Evolutionary conservation across 2,797 vertebrate species (phyloP), one percentile per base, ranked within the genome.

Genomic region (Diceros bicornis): DNA sequence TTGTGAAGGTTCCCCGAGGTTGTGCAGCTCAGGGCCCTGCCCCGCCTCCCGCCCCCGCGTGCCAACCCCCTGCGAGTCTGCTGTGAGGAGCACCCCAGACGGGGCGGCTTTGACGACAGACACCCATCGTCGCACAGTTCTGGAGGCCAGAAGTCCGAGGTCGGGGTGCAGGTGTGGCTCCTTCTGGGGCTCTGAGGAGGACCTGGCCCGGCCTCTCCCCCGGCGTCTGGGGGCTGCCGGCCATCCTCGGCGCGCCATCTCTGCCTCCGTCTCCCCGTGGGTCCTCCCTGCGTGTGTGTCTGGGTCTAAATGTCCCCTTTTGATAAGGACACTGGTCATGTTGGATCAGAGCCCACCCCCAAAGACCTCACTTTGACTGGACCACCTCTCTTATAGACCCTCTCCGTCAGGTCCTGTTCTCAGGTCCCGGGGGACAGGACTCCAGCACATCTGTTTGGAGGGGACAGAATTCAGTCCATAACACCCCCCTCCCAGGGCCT

Each of bases 211-310:
- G 34, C 34, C 47, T 47, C 21, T 52, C 34, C 50, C 25, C 8
- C 10, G n/a, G 66, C 25, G 29, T 37, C 29, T 55, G 50, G 64
- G 14, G 41, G 17, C 27, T 68, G 9, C 62, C 29, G 59, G 37
- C 14, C 3, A 1, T 1, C 62, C 32, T 27, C 9, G 62, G n/a
- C 82, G 32, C 25, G 66, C 0, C 0, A 2, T 8, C 37, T 79
- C 83, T 37, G 77, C 83, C 44, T 47, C 20, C 3, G 0, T n/a
- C 61, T 11, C n/a, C 88, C 8, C 9, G 0, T 44, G n/a, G 1
- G 0, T 23, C 4, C 18, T 27, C 23, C 52, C 10, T 17, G 17
- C 6, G 0, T 1, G 5, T 9, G 0, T 2, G 34, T 10, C 34
- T 68, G 44, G 29, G 44, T 62, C 10, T 55, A 9, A 4, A 34